Base-by-base conservation (phyloP, 2,113 vertebrate genomes). In the Mugil cephalus region DNA sequence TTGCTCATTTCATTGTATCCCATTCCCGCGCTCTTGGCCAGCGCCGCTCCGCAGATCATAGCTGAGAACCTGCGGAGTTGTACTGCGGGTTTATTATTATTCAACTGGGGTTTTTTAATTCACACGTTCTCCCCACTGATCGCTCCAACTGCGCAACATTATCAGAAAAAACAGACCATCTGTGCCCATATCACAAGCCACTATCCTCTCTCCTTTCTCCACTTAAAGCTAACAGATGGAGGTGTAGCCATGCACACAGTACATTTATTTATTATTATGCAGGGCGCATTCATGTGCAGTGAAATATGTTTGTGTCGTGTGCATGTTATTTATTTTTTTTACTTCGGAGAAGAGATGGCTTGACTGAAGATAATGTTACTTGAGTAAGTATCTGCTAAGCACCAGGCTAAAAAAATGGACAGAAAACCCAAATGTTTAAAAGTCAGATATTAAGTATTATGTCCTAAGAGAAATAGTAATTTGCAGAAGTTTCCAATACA, bases 111-210 rank as follows among this genome's bases (percentile, higher is more conserved):
- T 61, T 82, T 88, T 80, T 88, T 80, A 86, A 79, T 85, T 84
- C 78, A 74, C 83, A 88, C 72, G 39, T 68, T 81, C 35, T 61
- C 69, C 47, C 73, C 30, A 24, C 51, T 73, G 73, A 81, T 24
- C 30, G 55, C 71, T 80, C 71, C 68, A 34, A 85, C 77, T 66
- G 74, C 11, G 68, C 74, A 79, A 86, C 87, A 69, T 78, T 81
- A 84, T 73, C 85, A 69, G 53, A 76, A 39, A 85, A 77, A 88
- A 84, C 73, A 64, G 64, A 85, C 87, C 90, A 90, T 91, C 87
- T 90, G 89, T 62, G 74, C 59, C 47, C 8, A 11, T 17, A 82
- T 77, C 80, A 69, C 71, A 46, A 46, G 69, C 68, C n/a, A 61
- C 84, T 51, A 48, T 54, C 60, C 47, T 19, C 18, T 4, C 52